These are phyloP conservation scores for Oplegnathus fasciatus DNA, from an alignment of 2,113 vertebrate genomes.

Conservation along the genomic window DNA sequence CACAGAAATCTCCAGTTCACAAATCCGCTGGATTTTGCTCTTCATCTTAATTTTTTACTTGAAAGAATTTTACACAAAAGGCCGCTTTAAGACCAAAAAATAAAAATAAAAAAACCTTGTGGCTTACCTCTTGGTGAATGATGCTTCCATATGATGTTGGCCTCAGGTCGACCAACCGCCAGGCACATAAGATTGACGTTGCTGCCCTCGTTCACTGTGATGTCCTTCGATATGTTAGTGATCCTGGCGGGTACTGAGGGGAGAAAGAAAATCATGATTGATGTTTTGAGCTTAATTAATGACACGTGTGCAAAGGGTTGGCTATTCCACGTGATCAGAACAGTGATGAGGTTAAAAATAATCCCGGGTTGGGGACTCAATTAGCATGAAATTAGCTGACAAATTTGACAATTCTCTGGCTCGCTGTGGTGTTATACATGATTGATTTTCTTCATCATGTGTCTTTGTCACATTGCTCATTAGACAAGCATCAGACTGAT, in stretches of 20 bases:
- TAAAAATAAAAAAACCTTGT: accelerated
- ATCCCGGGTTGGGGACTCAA: constrained; percentile 54
- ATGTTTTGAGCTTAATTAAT: constrained; percentile 60
- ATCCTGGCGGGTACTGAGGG: constrained; percentile 95
- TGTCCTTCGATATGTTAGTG: constrained; percentile 92
- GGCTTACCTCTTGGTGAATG: constrained; percentile 93
- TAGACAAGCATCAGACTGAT: constrained; percentile 64
- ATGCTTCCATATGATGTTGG: constrained; percentile 95
- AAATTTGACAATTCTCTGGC: constrained; percentile 68
- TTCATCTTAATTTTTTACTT: not conserved
- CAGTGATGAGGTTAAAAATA: constrained; percentile 71
- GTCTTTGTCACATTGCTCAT: constrained; percentile 63
- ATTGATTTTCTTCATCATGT: constrained; percentile 68
- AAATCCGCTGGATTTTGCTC: not conserved
- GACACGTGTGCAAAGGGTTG: constrained; percentile 43
- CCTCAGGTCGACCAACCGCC: constrained; percentile 94
- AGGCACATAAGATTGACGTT: constrained; percentile 95
- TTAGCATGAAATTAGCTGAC: constrained; percentile 78
- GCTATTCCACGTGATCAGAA: constrained; percentile 35
- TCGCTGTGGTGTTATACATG: constrained; percentile 52
- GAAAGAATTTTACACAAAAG: not conserved
- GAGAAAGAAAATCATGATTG: constrained; percentile 52
- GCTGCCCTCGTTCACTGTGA: constrained; percentile 97
- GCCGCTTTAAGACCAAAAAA: not conserved
- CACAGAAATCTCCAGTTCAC: not conserved